phyloP scores from a whole-genome alignment of 1,140 invertebrate genomes.

The Helicoverpa armigera region DNA sequence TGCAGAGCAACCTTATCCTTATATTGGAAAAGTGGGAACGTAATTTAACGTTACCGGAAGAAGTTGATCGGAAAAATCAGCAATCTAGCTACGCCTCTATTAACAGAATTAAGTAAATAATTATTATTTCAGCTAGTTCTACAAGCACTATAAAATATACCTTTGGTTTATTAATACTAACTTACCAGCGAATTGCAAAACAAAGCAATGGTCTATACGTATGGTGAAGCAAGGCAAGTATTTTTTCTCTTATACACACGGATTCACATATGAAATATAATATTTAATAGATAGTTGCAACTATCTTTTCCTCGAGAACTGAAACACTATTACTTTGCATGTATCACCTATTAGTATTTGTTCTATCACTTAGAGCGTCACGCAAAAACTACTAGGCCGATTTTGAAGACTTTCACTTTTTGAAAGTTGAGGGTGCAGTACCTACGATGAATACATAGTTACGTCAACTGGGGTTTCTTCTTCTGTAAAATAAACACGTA shows the following conservation, averaged over 20 bases:
- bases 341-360: constrained; percentile 8
- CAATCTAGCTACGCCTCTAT: too few relatives aligned
- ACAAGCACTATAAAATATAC: too few relatives aligned
- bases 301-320: neutral
- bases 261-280: neutral
- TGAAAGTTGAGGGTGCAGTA: constrained; percentile 29
- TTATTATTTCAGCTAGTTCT: too few relatives aligned
- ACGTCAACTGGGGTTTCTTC: constrained; percentile 23
- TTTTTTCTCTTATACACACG: neutral
- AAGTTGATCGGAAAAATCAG: too few relatives aligned
- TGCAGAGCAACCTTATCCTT: too few relatives aligned
- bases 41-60: too few relatives aligned
- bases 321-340: constrained; percentile 5
- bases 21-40: too few relatives aligned
- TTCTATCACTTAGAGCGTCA: constrained; percentile 30
- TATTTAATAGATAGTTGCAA: constrained; percentile 1
- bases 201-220: neutral
- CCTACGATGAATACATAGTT: constrained; percentile 25
- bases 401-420: constrained; percentile 35
- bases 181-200: neutral
- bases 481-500: constrained; percentile 28
- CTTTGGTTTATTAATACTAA: neutral
- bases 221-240: too few relatives aligned
- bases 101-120: too few relatives aligned
- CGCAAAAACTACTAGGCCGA: constrained; percentile 32